phyloP scores from a whole-genome alignment of 2,113 vertebrate genomes.

The Agapornis roseicollis region DNA sequence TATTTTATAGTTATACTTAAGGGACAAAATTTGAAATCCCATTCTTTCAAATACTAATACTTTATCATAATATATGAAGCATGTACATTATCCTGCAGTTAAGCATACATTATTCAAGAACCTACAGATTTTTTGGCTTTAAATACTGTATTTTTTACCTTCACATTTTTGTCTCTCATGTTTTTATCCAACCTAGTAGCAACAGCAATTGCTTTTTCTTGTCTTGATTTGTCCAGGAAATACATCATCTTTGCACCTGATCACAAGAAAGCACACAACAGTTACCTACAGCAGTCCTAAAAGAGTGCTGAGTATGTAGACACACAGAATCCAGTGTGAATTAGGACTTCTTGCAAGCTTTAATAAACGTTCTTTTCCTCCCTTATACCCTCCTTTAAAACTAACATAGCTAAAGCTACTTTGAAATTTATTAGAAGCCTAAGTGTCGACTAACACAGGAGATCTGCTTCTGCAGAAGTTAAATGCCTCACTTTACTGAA shows the following conservation, averaged over 20 bases:
- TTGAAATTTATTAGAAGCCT: neutral
- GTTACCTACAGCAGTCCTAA: neutral
- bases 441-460: neutral
- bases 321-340: neutral
- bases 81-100: neutral
- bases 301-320: rapidly evolving
- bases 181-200: constrained; percentile 78
- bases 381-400: neutral
- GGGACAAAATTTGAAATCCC: neutral
- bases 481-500: neutral
- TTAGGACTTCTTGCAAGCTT: neutral
- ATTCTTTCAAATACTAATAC: neutral
- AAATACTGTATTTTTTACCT: constrained; percentile 67
- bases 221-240: constrained; percentile 81
- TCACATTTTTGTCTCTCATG: constrained; percentile 78
- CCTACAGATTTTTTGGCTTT: neutral
- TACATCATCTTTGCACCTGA: constrained; percentile 85
- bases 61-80: neutral
- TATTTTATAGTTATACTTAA: neutral
- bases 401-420: neutral
- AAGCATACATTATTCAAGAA: neutral
- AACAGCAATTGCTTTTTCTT: constrained; percentile 81
- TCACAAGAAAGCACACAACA: neutral
- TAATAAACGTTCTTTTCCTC: neutral
- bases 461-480: neutral